Evolutionary conservation across 92 coral and sea anemone genomes (phyloP).

Genomic region (Porites lobata): DNA sequence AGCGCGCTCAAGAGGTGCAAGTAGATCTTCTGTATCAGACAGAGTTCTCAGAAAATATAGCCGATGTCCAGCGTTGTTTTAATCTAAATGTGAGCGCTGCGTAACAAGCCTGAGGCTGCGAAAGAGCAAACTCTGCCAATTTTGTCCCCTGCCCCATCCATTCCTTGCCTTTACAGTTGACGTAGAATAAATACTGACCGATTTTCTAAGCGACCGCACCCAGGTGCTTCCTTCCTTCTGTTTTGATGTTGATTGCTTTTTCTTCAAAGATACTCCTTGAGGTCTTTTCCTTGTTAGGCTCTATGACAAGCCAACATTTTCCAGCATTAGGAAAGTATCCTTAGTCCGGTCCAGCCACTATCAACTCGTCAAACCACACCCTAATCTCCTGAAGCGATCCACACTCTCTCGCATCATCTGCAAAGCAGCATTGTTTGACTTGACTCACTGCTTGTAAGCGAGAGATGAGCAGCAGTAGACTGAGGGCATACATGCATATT

Average conservation of each 20-base stretch:
- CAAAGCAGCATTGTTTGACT: too few species aligned
- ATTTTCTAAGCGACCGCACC: too few species aligned
- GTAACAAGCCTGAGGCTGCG: neutral
- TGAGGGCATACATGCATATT: too few species aligned
- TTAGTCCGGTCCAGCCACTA: neutral
- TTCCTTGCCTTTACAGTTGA: neutral
- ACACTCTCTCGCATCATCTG: neutral
- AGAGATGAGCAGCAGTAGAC: too few species aligned
- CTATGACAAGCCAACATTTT: neutral
- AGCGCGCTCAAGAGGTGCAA: too few species aligned
- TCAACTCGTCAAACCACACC: neutral
- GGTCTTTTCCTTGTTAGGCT: neutral
- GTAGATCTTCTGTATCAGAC: too few species aligned
- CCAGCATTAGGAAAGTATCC: neutral
- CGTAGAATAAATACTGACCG: too few species aligned
- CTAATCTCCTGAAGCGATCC: neutral
- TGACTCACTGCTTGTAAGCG: too few species aligned
- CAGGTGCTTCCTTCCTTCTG: too few species aligned
- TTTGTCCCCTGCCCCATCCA: neutral
- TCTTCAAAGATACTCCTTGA: neutral
- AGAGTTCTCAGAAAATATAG: too few species aligned
- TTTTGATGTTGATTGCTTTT: too few species aligned
- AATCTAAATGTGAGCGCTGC: neutral
- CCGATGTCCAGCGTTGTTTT: neutral
- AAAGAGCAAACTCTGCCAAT: too few species aligned